Evolutionary conservation across 1,140 invertebrate species (phyloP), one percentile per base, ranked within the genome.

Genomic region (Drosophila suzukii): DNA sequence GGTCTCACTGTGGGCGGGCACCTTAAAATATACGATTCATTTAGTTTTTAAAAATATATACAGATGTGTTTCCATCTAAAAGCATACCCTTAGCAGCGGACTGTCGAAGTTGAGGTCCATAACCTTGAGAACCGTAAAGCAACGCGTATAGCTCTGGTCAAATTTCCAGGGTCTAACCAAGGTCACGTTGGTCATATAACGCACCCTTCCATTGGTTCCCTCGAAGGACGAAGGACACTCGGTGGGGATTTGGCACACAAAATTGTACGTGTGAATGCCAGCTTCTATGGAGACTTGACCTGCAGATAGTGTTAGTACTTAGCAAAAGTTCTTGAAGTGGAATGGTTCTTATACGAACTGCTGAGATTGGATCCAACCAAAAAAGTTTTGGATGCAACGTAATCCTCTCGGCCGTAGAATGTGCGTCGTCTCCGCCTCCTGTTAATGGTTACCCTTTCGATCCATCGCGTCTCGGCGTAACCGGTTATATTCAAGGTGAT

Each of bases 141-240:
- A 94, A 61, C 93, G 93, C 91, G 96, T 96, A 44, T 93, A 94
- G 74, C 95, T 95, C 71, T 96, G 94, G 92, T 97, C 96, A 75
- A 95, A 95, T 53, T 95, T 95, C 95, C 96, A 96, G 32, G 96
- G 95, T 44, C 96, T 94, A 81, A 96, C 95, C 74, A 97, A 85
- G 2, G 72, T 66, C n/a, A 92, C 95, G 91, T 95, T 96, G 4
- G 95, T 92, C 68, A 93, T 95, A 78, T 96, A 96, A 13, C 95
- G 92, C 57, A 96, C 93, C 76, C 94, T 93, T 0, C 96, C 96
- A 88, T 94, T 93, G 46, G 94, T 93, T 0, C 95, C 95, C 86
- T 96, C 95, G 92, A 96, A 96, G 36, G 95, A 96, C 47, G 95
- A 94, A 6, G 95, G 95, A 41, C 95, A 92, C 59, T 92, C 93